A percentile compares a stretch with the other conserved stretches of the same genome.
These are phyloP conservation scores for Micronycteris hirsuta DNA, from an alignment of 2,113 vertebrate species.

Conservation along the genomic window DNA sequence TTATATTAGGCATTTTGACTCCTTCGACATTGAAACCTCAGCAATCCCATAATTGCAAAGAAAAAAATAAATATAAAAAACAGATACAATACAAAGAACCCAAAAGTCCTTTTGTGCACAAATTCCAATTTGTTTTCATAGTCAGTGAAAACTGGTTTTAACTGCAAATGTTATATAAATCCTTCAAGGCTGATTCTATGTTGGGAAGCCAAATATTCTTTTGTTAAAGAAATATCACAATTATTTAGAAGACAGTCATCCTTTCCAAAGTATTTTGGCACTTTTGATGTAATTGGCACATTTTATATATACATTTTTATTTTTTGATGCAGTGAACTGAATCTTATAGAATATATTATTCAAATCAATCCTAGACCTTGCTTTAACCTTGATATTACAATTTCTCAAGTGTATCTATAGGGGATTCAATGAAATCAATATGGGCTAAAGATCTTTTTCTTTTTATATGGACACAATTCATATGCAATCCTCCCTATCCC, in stretches of 20 bases:
- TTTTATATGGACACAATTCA: slow-evolving; percentile 13
- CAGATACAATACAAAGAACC: background rate
- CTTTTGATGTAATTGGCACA: slow-evolving; percentile 41
- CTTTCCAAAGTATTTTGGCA: slow-evolving; percentile 30
- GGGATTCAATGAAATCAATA: slow-evolving; percentile 72
- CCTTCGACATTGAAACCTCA: slow-evolving; percentile 18
- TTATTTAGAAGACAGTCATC: background rate
- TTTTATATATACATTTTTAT: background rate
- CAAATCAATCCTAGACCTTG: slow-evolving; percentile 68
- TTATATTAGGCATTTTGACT: slow-evolving; percentile 55
- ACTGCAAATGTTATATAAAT: background rate
- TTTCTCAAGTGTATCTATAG: slow-evolving; percentile 52
- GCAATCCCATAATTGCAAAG: background rate
- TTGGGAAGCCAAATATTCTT: background rate
- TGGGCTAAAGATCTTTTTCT: slow-evolving; percentile 63
- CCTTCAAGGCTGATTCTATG: background rate
- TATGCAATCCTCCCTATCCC: slow-evolving; percentile 13
- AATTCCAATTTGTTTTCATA: background rate
- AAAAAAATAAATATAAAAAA: slow-evolving; percentile 15
- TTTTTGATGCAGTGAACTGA: slow-evolving; percentile 22
- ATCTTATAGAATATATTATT: slow-evolving; percentile 63
- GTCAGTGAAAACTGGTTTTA: background rate
- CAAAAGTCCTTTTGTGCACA: background rate
- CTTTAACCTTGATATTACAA: slow-evolving; percentile 71
- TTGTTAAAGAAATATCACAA: background rate